Percentiles rank a stretch among this genome's conserved stretches.
phyloP scores from a whole-genome alignment of 2,797 vertebrate species.

The Emys orbicularis region DNA sequence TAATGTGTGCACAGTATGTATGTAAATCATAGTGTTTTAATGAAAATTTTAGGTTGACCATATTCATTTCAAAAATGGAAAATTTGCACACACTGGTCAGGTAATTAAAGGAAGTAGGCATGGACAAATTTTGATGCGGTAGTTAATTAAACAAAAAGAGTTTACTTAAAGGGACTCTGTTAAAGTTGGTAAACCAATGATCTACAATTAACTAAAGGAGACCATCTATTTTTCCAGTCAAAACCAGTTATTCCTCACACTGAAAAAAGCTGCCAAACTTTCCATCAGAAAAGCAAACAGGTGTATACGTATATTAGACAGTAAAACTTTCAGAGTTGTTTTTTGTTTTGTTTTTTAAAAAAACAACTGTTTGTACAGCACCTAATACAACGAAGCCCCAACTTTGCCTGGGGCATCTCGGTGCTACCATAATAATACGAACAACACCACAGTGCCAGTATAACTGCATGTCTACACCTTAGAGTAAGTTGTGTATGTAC shows the following conservation, averaged over 20 bases:
- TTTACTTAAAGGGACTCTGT: background rate
- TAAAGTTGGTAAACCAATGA: background rate
- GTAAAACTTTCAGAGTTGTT: background rate
- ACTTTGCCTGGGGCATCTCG: background rate
- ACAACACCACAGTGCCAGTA: background rate
- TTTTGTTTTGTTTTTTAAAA: background rate
- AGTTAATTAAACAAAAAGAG: background rate
- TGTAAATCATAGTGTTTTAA: background rate
- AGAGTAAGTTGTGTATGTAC: background rate
- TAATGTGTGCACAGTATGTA: background rate
- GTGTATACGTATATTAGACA: background rate
- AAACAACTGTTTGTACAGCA: background rate
- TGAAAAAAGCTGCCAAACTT: background rate
- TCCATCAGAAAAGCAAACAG: background rate
- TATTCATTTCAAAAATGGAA: background rate
- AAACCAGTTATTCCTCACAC: accelerated
- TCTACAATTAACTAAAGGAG: background rate
- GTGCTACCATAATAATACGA: background rate
- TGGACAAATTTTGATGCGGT: background rate
- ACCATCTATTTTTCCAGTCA: background rate
- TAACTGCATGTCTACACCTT: background rate
- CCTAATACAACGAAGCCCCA: background rate
- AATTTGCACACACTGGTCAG: background rate
- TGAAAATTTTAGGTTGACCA: background rate
- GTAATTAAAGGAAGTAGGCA: background rate